Evolutionary conservation across 2,888 invertebrate species (phyloP).

Genomic region (Nowickia ferox): DNA sequence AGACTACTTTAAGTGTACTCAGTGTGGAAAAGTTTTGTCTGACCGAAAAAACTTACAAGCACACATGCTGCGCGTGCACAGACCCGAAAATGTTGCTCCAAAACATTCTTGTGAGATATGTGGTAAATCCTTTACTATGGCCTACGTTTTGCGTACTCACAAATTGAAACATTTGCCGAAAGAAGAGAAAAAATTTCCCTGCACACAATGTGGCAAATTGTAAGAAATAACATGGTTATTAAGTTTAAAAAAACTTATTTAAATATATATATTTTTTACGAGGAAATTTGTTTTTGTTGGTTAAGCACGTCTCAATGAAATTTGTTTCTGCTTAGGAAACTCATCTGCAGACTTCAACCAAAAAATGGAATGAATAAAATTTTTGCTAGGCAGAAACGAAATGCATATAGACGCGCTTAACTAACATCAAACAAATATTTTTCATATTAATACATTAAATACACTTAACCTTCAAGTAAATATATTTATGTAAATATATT

Average conservation of each 20-base stretch:
- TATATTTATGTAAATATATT: too few relatives aligned
- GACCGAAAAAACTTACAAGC: constrained; percentile 76
- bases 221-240: constrained; percentile 63
- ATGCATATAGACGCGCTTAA: too few relatives aligned
- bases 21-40: constrained; percentile 75
- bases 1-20: constrained; percentile 78
- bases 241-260: neutral
- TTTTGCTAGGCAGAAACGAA: too few relatives aligned
- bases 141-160: constrained; percentile 78
- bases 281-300: too few relatives aligned
- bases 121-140: constrained; percentile 77
- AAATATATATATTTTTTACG: constrained; percentile 69
- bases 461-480: too few relatives aligned
- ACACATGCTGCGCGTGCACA: constrained; percentile 79
- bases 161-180: constrained; percentile 78
- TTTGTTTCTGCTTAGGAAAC: too few relatives aligned
- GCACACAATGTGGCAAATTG: constrained; percentile 79
- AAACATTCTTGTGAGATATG: constrained; percentile 79
- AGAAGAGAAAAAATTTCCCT: constrained; percentile 78
- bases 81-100: constrained; percentile 76
- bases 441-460: too few relatives aligned
- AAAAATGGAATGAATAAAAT: too few relatives aligned
- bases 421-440: too few relatives aligned
- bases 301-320: too few relatives aligned
- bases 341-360: too few relatives aligned